Conservation (phyloP, 1,140 invertebrate genomes). For the Nylanderia fulva region DNA sequence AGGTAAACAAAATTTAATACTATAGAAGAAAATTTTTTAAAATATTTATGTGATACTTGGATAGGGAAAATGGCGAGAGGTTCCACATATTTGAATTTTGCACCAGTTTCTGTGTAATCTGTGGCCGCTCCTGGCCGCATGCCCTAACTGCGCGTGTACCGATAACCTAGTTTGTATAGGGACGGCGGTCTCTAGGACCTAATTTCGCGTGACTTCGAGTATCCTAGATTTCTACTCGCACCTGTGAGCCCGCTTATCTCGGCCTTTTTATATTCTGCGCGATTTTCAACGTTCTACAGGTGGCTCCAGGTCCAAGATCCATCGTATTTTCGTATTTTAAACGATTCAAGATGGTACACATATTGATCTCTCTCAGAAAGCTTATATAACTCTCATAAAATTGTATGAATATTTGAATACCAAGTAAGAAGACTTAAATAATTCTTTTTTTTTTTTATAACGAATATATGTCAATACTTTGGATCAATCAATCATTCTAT, state of each 20-base stretch:
- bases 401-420: not conserved
- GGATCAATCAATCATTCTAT: too few relatives aligned
- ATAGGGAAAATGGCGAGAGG: not conserved
- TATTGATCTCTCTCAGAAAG: not conserved
- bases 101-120: not conserved
- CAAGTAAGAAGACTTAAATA: too few relatives aligned
- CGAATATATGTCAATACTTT: not conserved
- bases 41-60: not conserved
- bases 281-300: conserved; percentile 23
- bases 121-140: conserved; percentile 23
- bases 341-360: not conserved
- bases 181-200: conserved; percentile 55
- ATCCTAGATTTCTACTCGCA: conserved; percentile 49
- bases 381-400: not conserved
- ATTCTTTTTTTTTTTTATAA: not conserved
- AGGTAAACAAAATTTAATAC: not conserved
- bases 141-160: conserved; percentile 47
- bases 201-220: conserved; percentile 55
- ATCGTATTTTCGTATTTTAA: too few relatives aligned
- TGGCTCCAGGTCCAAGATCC: not conserved
- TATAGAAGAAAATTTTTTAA: not conserved
- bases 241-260: conserved; percentile 26
- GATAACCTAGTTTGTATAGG: conserved; percentile 64
- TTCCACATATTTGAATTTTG: not conserved
- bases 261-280: not conserved